Evolutionary conservation across 2,888 invertebrate species (phyloP).

Genomic region (Pogonocherus hispidulus): DNA sequence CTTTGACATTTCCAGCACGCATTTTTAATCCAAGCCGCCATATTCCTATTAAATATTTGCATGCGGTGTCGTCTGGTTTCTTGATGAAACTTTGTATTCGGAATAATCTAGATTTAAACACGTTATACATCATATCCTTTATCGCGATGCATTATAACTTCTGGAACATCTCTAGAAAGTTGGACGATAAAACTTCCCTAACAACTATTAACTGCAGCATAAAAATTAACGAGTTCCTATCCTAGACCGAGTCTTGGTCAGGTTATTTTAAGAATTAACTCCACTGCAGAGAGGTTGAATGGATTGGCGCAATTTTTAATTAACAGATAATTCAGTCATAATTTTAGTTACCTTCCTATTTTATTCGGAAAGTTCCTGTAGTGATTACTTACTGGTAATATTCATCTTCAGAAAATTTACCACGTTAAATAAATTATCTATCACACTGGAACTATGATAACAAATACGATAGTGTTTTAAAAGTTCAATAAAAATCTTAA

Average conservation of each 20-base stretch:
- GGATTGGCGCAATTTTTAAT: too few species aligned
- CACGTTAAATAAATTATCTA: too few species aligned
- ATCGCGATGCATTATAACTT: slow-evolving; percentile 29
- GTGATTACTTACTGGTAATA: too few species aligned
- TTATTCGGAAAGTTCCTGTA: too few species aligned
- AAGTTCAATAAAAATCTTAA: too few species aligned
- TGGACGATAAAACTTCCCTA: slow-evolving; percentile 16
- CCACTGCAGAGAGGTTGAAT: not conserved
- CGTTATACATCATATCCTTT: slow-evolving; percentile 29
- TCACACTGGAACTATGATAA: too few species aligned
- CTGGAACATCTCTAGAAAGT: slow-evolving; percentile 24
- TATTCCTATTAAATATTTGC: slow-evolving; percentile 19
- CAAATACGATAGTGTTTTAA: too few species aligned
- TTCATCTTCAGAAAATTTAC: too few species aligned
- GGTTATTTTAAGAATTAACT: slow-evolving; percentile 1
- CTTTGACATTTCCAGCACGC: not conserved
- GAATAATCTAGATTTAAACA: slow-evolving; percentile 27
- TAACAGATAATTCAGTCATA: too few species aligned
- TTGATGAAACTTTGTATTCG: slow-evolving; percentile 17
- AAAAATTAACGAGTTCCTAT: slow-evolving; percentile 23
- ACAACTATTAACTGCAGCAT: slow-evolving; percentile 23
- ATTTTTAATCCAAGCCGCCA: slow-evolving; percentile 9
- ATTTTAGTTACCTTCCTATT: too few species aligned
- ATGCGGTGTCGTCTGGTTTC: slow-evolving; percentile 25
- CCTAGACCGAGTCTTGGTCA: not conserved